These are phyloP conservation scores for Rugalucina vietnamica DNA, from an alignment of 2,888 invertebrate species.

Conservation along the genomic window DNA sequence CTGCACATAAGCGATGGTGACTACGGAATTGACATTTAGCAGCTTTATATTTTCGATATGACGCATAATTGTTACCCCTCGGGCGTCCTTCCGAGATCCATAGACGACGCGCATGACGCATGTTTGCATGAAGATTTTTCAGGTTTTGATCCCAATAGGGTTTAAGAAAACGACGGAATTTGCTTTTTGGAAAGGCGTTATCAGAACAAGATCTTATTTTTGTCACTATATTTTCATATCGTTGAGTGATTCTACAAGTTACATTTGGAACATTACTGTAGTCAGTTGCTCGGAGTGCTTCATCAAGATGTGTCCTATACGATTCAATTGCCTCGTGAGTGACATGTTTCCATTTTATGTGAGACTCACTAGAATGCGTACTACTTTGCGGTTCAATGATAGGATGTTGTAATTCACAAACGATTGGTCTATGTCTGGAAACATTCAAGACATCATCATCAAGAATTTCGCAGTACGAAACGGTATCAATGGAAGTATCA, in stretches of 20 bases:
- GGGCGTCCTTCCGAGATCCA: neutral
- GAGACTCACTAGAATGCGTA: neutral
- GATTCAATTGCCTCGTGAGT: neutral
- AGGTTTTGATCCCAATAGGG: neutral
- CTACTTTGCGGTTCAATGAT: neutral
- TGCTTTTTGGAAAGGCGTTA: neutral
- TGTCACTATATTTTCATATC: neutral
- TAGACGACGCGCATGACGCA: neutral
- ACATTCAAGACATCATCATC: neutral
- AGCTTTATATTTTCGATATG: neutral
- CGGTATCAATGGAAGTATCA: neutral
- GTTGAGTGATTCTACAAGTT: neutral
- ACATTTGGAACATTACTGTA: neutral
- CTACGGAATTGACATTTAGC: conserved; percentile 1
- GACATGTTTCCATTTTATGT: neutral
- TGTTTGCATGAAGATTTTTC: neutral
- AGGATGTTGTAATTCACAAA: neutral
- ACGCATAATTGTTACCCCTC: neutral
- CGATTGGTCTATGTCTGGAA: neutral
- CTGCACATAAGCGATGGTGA: neutral
- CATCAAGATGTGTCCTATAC: neutral
- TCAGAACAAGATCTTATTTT: neutral
- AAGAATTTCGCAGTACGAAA: neutral
- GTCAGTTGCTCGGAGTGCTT: neutral
- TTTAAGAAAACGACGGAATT: neutral